Conservation (phyloP, 2,888 invertebrate genomes). For the Mesopsocus fuscifrons region DNA sequence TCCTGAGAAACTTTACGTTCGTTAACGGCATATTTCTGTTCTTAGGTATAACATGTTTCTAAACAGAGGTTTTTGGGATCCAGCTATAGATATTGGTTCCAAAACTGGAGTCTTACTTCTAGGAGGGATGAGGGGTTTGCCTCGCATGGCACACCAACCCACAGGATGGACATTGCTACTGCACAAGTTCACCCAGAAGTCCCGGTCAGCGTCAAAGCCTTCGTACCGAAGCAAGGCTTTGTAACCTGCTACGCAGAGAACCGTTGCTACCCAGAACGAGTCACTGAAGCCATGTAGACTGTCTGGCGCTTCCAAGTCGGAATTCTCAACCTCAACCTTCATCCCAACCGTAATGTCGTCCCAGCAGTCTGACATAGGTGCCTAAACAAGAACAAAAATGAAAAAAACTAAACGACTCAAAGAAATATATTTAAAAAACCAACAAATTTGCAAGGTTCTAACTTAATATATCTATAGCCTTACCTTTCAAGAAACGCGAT, state of each 20-base stretch:
- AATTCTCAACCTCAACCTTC: constrained; percentile 85
- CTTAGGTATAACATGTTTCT: too few relatives aligned
- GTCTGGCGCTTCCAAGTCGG: constrained; percentile 51
- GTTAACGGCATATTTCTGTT: too few relatives aligned
- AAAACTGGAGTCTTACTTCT: too few relatives aligned
- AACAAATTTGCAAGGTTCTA: constrained; percentile 9
- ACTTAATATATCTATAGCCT: too few relatives aligned
- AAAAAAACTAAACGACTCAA: not conserved
- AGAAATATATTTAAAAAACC: constrained; percentile 1
- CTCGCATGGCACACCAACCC: constrained; percentile 93
- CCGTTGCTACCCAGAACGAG: constrained; percentile 93
- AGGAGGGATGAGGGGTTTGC: constrained; percentile 88
- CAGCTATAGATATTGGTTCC: too few relatives aligned
- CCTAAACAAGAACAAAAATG: constrained; percentile 26
- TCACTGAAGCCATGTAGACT: constrained; percentile 58
- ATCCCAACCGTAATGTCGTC: constrained; percentile 74
- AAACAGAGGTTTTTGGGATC: too few relatives aligned
- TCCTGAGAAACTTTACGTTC: too few relatives aligned
- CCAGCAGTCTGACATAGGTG: constrained; percentile 80
- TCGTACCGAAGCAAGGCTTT: constrained; percentile 50
- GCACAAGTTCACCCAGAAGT: constrained; percentile 94
- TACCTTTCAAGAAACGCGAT: too few relatives aligned
- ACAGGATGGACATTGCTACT: constrained; percentile 91
- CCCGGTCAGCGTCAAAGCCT: constrained; percentile 78
- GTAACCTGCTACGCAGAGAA: constrained; percentile 59